Evolutionary conservation across 2,797 vertebrate genomes (phyloP), one percentile per base, ranked within the genome.

Genomic region (Acrossocheilus fasciatus): DNA sequence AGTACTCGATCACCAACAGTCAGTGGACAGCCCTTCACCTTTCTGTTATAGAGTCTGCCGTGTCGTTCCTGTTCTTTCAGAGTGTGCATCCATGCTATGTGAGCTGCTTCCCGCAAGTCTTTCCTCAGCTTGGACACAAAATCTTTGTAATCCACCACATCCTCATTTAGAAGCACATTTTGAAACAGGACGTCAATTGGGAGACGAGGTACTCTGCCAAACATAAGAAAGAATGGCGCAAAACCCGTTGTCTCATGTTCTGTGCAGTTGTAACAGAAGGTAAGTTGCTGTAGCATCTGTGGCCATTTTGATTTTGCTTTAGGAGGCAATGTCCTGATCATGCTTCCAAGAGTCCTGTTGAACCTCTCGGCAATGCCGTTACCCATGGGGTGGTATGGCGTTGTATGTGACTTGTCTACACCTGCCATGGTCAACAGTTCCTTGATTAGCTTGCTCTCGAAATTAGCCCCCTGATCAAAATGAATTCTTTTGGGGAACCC

Each of bases 401-500:
- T 23, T 39, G 36, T 70, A 17, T 76, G 87, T 23, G 81, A 74
- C 23, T 84, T 74, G 23, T 68, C 36, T 1, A 73, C 77, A 12
- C 68, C 26, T 0, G 17, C 84, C 68, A 86, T 78, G 68, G 36
- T 70, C 18, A 41, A 41, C 1, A 69, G 18, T 69, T 69, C 66
- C 7, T 10, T 69, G 17, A 69, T 69, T 4, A 69, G 34, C 17
- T 69, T 69, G 17, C 88, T 89, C 7, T 89, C 59, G 26, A 89
- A 87, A 36, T 87, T 89, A 43, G 59, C 81, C 12, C 85, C 85
- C 6, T 87, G 81, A 12, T 87, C 88, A 23, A 75, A 86, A 52
- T 89, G 81, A 17, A 89, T 83, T 20, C 30, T 23, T 9, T 70
- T 75, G 6, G 79, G 76, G 5, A 89, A 68, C 4, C 34, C 30